phyloP scores from a whole-genome alignment of 2,113 vertebrate genomes.

The Petrocephalus microphthalmus region DNA sequence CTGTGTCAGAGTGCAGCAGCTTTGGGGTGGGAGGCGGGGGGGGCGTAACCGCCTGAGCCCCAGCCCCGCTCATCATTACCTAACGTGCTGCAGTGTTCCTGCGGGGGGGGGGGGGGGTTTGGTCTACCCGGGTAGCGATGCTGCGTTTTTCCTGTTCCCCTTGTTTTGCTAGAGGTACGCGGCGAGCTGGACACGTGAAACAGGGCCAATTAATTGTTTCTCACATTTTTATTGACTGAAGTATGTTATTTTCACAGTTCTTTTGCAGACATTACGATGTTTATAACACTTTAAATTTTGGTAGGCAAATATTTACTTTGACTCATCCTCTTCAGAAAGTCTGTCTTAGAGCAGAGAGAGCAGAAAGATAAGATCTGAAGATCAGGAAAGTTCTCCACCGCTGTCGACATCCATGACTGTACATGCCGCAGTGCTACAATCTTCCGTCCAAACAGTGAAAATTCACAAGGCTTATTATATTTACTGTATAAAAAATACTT shows the following conservation, averaged over 20 bases:
- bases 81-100: slow-evolving; percentile 12
- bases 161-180: neutral
- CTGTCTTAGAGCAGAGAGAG: neutral
- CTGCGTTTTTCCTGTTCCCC: neutral
- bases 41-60: neutral
- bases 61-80: neutral
- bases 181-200: neutral
- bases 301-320: neutral
- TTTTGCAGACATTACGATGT: neutral
- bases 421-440: neutral
- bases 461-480: neutral
- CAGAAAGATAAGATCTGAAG: neutral
- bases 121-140: neutral
- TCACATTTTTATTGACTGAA: neutral
- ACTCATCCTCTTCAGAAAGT: neutral
- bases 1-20: neutral
- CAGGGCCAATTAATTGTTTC: neutral
- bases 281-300: neutral
- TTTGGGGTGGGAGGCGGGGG: neutral
- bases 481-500: neutral
- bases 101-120: neutral
- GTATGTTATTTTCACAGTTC: neutral
- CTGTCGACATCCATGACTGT: neutral
- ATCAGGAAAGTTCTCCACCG: neutral
- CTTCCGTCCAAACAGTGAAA: neutral